phyloP scores from a whole-genome alignment of 2,797 vertebrate species.

The Chiloscyllium punctatum region DNA sequence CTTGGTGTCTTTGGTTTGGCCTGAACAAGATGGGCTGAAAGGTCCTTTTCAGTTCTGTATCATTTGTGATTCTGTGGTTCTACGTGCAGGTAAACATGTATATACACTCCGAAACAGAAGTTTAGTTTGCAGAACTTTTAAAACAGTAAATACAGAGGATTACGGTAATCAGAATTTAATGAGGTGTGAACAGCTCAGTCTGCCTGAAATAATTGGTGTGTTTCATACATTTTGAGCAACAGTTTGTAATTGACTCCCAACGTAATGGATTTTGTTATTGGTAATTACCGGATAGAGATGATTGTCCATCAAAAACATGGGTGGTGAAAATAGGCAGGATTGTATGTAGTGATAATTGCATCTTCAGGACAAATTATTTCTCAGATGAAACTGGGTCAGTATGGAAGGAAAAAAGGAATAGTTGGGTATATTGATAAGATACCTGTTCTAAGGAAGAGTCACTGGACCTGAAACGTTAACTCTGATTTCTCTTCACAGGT shows the following conservation, averaged over 20 bases:
- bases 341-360: neutral
- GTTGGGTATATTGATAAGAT: neutral
- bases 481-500: no score
- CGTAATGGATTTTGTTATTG: neutral
- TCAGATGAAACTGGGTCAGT: neutral
- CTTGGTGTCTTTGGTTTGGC: no score
- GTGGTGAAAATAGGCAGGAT: neutral
- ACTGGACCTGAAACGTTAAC: no score
- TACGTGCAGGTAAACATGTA: no score
- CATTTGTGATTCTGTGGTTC: no score
- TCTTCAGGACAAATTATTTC: neutral
- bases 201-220: neutral
- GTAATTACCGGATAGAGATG: neutral
- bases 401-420: neutral
- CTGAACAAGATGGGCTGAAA: no score
- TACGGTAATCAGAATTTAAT: neutral
- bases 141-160: neutral
- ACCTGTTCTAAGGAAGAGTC: no score
- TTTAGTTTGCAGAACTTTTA: neutral
- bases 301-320: neutral
- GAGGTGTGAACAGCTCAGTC: neutral
- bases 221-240: neutral
- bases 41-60: no score
- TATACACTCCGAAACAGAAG: neutral
- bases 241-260: neutral